Conservation (phyloP, 2,888 invertebrate genomes). For the Hyalella azteca region DNA sequence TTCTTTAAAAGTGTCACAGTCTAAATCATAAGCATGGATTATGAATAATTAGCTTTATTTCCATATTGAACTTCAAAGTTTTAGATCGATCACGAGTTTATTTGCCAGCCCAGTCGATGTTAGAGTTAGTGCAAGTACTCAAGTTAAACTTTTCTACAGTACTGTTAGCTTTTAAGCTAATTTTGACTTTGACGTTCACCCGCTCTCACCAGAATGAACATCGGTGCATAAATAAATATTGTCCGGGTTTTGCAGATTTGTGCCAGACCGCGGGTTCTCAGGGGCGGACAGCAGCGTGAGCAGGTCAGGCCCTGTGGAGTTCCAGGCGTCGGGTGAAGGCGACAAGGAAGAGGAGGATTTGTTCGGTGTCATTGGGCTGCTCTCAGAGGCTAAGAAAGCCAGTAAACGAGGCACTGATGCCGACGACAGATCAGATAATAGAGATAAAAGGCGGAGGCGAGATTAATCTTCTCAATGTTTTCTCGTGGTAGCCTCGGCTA, state of each 20-base stretch:
- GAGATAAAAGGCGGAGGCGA: conserved; percentile 60
- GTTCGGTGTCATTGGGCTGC: conserved; percentile 97
- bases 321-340: conserved; percentile 68
- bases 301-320: conserved; percentile 94
- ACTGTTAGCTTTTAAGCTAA: no score
- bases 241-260: conserved; percentile 71
- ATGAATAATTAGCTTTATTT: no score
- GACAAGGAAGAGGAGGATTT: conserved; percentile 84
- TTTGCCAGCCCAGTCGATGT: no score
- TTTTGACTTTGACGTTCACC: no score
- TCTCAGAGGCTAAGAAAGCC: conserved; percentile 92
- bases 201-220: background rate
- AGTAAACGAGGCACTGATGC: conserved; percentile 66
- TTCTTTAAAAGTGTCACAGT: no score
- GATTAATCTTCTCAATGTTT: conserved; percentile 41
- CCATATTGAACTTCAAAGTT: no score
- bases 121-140: no score
- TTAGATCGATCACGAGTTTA: no score
- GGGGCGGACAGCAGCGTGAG: conserved; percentile 73
- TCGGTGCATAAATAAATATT: no score
- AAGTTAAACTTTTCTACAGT: no score
- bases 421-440: conserved; percentile 58
- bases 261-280: conserved; percentile 95
- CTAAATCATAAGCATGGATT: no score
- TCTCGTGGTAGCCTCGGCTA: background rate